Evolutionary conservation across 2,797 vertebrate genomes (phyloP).

Genomic region (Cossypha dichroa): DNA sequence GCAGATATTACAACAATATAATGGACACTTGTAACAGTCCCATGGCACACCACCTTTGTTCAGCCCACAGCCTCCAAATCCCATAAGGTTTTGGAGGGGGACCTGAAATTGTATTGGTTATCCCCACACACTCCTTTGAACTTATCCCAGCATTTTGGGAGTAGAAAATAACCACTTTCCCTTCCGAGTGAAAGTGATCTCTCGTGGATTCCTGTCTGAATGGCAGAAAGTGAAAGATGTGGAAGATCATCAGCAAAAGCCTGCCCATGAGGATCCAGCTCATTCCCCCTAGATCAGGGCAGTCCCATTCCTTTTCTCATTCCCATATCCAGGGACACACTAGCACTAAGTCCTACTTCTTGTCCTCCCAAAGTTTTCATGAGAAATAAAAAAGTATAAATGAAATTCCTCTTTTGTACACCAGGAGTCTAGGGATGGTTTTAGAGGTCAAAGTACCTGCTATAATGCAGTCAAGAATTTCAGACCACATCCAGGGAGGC

Average conservation of each 20-base stretch:
- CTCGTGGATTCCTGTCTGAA: not conserved
- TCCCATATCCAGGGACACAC: not conserved
- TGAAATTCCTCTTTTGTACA: not conserved
- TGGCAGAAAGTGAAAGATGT: not conserved
- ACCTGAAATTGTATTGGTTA: not conserved
- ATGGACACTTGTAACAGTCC: not conserved
- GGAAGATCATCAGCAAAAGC: not conserved
- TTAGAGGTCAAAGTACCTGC: not conserved
- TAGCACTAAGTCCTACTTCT: not conserved
- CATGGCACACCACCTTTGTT: not conserved
- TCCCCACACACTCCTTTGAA: not conserved
- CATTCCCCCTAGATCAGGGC: rapidly evolving
- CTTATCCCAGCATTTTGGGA: not conserved
- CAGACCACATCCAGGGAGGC: not conserved
- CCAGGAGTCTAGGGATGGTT: not conserved
- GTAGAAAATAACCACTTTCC: not conserved
- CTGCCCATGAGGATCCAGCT: rapidly evolving
- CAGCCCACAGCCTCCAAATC: not conserved
- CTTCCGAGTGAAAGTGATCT: not conserved
- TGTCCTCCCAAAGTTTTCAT: not conserved
- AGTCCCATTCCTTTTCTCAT: not conserved
- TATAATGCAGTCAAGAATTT: not conserved
- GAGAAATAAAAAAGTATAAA: not conserved
- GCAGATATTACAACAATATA: not conserved
- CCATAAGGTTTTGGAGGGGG: not conserved